These are phyloP conservation scores for Tenrec ecaudatus DNA, from an alignment of 2,113 vertebrate species.

Conservation along the genomic window DNA sequence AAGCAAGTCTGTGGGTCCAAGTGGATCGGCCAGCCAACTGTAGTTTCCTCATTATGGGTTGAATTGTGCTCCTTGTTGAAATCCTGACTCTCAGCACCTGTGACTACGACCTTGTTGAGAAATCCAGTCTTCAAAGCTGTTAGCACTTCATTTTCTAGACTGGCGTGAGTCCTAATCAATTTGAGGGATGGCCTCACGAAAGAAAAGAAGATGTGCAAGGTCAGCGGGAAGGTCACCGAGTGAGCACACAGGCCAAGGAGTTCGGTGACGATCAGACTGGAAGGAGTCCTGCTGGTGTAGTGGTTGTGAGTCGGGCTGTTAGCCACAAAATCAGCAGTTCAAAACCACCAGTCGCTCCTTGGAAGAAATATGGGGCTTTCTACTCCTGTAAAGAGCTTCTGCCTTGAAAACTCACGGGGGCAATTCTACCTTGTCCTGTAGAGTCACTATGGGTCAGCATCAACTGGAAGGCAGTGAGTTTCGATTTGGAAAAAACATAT, in stretches of 20 bases:
- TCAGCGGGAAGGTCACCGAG: neutral
- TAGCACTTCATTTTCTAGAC: neutral
- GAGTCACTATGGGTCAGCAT: no score
- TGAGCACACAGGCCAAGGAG: neutral
- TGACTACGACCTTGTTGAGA: neutral
- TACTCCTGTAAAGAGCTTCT: neutral
- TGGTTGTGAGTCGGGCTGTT: no score
- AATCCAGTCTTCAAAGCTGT: neutral
- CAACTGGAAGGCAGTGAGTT: no score
- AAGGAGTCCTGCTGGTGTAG: neutral
- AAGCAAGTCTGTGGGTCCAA: neutral
- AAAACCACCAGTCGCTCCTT: no score
- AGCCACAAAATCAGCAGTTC: no score
- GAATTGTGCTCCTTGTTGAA: neutral
- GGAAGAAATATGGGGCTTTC: no score
- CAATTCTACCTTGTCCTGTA: no score
- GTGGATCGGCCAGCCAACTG: fast-evolving
- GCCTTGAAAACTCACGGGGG: no score
- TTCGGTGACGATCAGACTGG: neutral
- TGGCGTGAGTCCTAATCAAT: neutral
- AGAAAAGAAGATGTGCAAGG: neutral
- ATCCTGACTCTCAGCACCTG: neutral
- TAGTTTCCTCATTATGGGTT: neutral
- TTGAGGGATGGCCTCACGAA: neutral
- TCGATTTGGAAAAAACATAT: neutral